Evolutionary conservation across 2,797 vertebrate species (phyloP), one percentile per base, ranked within the genome.

Genomic region (Enteromius afrohamiltoni): DNA sequence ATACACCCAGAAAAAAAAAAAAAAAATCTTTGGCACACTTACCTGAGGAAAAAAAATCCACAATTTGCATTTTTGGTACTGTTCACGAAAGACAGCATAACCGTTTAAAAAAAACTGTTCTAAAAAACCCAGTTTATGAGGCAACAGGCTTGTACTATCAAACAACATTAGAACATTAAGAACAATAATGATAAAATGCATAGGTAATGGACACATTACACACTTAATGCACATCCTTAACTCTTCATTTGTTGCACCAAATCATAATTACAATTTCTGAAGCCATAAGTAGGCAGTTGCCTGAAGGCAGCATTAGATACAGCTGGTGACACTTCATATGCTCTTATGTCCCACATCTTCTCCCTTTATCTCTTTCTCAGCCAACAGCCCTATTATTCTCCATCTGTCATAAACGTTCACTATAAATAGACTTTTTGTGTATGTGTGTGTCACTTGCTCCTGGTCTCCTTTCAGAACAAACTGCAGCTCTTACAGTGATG

Each of bases 351-450:
- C 58, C 31, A 29, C n/a, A 64, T 49, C 58, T 75, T 75, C 73
- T 71, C 37, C 55, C 34, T 51, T 58, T 29, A 29, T 76, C 47
- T 55, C 29, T 78, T 51, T 42, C 37, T 53, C 23, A 11, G 13
- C 17, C 62, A 79, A 40, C 47, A 58, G 3, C n/a, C 58, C 81
- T 74, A 70, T 55, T 68, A 49, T 83, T 58, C 75, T 62, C 55
- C 17, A 62, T 64, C 55, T 65, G 16, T 10, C 49, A 45, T 21
- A 53, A 21, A 68, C 53, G 55, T 3, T 23, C 34, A 62, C 74
- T 83, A 83, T 68, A 85, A 83, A 81, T 83, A 85, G 42, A 62
- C 31, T 49, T 17, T 7, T 40, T 40, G 29, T 29, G 70, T 37
- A 53, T 4, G 1, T 83, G 77, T 13, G 13, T 58, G 45, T 55